Evolutionary conservation across 2,888 invertebrate species (phyloP).

Genomic region (Altica lythri): DNA sequence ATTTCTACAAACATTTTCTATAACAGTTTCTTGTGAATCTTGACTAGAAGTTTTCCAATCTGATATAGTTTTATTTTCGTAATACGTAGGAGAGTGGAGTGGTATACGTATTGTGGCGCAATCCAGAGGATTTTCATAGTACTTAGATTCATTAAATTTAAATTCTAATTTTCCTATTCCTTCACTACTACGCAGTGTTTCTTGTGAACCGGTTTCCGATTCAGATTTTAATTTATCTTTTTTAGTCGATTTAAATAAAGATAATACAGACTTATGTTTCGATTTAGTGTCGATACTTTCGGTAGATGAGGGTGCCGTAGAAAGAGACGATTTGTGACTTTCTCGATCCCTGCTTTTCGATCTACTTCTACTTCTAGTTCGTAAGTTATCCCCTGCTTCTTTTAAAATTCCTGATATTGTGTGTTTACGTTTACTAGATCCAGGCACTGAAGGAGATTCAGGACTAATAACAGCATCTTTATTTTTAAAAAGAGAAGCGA

Average conservation of each 20-base stretch:
- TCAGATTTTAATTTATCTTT: conserved; percentile 53
- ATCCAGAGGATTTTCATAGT: conserved; percentile 68
- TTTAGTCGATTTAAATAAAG: conserved; percentile 68
- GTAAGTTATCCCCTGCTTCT: conserved; percentile 52
- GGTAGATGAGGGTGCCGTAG: conserved; percentile 61
- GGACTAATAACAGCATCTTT: conserved; percentile 69
- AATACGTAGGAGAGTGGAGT: conserved; percentile 74
- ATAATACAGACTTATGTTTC: conserved; percentile 70
- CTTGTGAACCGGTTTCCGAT: conserved; percentile 42
- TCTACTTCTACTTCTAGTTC: conserved; percentile 54
- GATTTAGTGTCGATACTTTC: conserved; percentile 56
- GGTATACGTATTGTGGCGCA: conserved; percentile 73
- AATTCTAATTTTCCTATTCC: conserved; percentile 58
- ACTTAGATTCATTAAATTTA: conserved; percentile 50
- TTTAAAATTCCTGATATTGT: conserved; percentile 52
- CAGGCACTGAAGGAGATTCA: conserved; percentile 62
- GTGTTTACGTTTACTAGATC: conserved; percentile 47
- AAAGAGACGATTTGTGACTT: conserved; percentile 49
- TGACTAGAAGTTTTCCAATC: conserved; percentile 55
- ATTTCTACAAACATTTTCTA: conserved; percentile 49
- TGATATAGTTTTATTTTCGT: conserved; percentile 56
- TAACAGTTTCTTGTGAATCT: conserved; percentile 61
- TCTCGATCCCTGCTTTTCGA: conserved; percentile 70
- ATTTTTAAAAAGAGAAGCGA: conserved; percentile 79
- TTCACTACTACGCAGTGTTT: conserved; percentile 51